Evolutionary conservation across 2,113 vertebrate genomes (phyloP).

Genomic region (Carlito syrichta): DNA sequence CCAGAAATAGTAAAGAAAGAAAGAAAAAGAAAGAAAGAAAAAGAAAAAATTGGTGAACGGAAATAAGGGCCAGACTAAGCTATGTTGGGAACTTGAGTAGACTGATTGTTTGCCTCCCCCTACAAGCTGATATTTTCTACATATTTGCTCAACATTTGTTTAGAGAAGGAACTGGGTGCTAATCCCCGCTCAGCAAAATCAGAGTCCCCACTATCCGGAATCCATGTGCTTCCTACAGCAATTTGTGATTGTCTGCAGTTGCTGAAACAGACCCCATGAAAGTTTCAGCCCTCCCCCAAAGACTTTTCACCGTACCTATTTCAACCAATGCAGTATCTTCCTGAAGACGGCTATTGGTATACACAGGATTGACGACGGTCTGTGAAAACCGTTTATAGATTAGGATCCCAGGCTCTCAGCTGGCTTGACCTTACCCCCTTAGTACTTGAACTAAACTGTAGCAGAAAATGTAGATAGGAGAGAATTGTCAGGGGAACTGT

Average conservation of each 20-base stretch:
- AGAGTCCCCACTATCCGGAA: background rate
- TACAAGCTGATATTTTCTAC: background rate
- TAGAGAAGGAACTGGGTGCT: background rate
- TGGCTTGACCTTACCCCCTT: background rate
- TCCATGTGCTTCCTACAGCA: background rate
- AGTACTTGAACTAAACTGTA: background rate
- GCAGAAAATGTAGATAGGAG: background rate
- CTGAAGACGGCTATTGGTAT: background rate
- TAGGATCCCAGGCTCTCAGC: background rate
- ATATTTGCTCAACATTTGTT: background rate
- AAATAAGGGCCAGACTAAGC: background rate
- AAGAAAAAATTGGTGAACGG: background rate
- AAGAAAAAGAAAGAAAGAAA: too few species aligned
- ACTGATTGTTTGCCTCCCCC: background rate
- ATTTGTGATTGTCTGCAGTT: background rate
- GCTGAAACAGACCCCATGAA: background rate
- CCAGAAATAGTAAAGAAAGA: background rate
- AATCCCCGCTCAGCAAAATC: background rate
- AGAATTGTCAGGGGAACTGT: background rate
- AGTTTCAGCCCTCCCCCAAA: background rate
- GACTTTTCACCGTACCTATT: background rate
- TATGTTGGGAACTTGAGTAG: background rate
- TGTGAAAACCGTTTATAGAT: background rate
- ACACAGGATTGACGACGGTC: background rate
- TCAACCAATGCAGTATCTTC: background rate